Base-by-base conservation (phyloP, 1,140 invertebrate species). In the Drosophila pseudoananassae region DNA sequence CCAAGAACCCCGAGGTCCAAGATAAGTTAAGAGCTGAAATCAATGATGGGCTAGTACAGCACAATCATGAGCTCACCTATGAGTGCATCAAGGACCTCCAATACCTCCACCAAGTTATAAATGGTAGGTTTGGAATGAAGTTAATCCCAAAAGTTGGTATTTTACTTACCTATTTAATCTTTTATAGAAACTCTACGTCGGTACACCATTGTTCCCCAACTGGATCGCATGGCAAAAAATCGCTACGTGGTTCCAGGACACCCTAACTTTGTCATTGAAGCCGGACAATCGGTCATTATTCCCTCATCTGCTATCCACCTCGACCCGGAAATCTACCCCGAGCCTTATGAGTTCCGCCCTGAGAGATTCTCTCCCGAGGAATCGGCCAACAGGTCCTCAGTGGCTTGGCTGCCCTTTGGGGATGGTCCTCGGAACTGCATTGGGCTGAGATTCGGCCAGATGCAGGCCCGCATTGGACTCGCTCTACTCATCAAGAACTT, bases 371-470 rank as follows among this genome's bases (percentile, higher is more conserved):
- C 70, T 3, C 92, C 93, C 3, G 91, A 92, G 54, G 82, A 92
- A 38, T 92, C 92, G 51, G 75, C 76, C 0, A 77, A 90, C 17
- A 81, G 91, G 15, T 78, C 91, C 40, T 92, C 92, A 0, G 92
- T 90, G 51, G 80, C 91, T 1, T 94, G 93, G 80, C 73, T 94
- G 15, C 93, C 94, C 1, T 97, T 97, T 78, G 95, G 95, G 3
- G 93, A 93, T 65, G 93, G 93, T 46, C 93, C 93, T 2, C 91
- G 92, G 8, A 93, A 92, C 78, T 94, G 93, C 72, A 93, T 93
- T 57, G 93, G 93, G 0, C 43, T 77, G 29, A 68, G 92, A 53
- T 93, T 93, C 63, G 93, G 91, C 3, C 72, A 91, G 43, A 89
- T 93, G 81, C 92, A 92, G 58, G 81, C 90, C 8, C 87, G 92